Base-by-base conservation (phyloP, 1,140 invertebrate species). In the Halyomorpha halys region DNA sequence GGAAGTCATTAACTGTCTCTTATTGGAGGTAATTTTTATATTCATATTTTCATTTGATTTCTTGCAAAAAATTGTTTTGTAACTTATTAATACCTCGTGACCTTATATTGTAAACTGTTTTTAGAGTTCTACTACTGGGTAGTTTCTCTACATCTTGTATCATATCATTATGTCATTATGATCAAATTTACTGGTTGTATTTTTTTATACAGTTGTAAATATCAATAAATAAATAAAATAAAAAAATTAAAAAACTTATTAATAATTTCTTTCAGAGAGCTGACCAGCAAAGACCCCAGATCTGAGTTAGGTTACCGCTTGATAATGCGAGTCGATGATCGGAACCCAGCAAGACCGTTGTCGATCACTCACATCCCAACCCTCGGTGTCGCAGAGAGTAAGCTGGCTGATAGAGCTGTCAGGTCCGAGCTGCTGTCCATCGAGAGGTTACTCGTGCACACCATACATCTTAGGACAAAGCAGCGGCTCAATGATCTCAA, bases 381-480 rank as follows among this genome's bases (percentile, higher is more conserved):
- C 5, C 78, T 97, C 67, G 82, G 86, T 56, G 82, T 81, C 47
- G 66, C 81, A 77, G 82, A 85, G 73, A 76, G 76, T 67, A 88
- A 91, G 76, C 86, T 89, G 61, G 86, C 87, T 27, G 86, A 91
- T 69, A 77, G 86, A 68, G 87, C 88, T 5, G 84, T 93, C 56
- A 81, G 86, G 60, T 91, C 89, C 34, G 91, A 95, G 74, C 84
- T 91, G 68, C 78, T 97, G 1, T 97, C 93, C 1, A 90, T 98
- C 83, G 94, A 97, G 77, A 85, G 91, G 53, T 77, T 98, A 53
- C 77, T 98, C n/a, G 92, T 97, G n/a, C 91, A 97, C 71, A 98
- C 94, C 0, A 94, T 98, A 71, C 94, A 97, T 74, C 86, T 97
- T 27, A 80, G 96, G 65, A 94, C 92, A 0, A 82, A 87, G 61